Percentiles rank a stretch among this genome's conserved stretches.
Conservation (phyloP, 2,888 invertebrate genomes). For the Portevinia maculata region DNA sequence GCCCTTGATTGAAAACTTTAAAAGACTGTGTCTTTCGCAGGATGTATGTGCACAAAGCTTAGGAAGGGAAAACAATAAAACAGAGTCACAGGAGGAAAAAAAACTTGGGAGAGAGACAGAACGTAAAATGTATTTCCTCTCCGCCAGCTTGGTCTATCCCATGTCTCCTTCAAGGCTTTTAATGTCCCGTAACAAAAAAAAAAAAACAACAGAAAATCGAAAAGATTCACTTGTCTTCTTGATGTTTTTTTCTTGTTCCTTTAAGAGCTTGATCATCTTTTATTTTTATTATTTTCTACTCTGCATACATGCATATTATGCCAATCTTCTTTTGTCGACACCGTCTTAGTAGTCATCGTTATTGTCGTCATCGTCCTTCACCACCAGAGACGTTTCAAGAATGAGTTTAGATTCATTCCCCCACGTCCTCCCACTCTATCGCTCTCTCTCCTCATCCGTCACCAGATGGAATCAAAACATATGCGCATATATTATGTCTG, state of each 20-base stretch:
- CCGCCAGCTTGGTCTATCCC: slow-evolving; percentile 4
- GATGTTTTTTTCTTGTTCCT: slow-evolving; percentile 16
- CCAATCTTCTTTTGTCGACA: slow-evolving; percentile 37
- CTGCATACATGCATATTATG: slow-evolving; percentile 28
- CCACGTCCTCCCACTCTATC: slow-evolving; percentile 1
- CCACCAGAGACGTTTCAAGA: slow-evolving; percentile 52
- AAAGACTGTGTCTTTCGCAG: slow-evolving; percentile 20
- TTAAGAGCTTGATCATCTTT: slow-evolving; percentile 12
- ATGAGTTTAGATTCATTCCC: slow-evolving; percentile 53
- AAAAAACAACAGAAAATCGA: too few relatives aligned
- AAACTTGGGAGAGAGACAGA: slow-evolving; percentile 7
- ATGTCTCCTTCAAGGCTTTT: slow-evolving; percentile 18
- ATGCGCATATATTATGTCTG: slow-evolving; percentile 74
- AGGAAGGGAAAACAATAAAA: not conserved
- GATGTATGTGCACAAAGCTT: slow-evolving; percentile 11
- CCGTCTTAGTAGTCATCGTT: too few relatives aligned
- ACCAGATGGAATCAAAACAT: slow-evolving; percentile 70
- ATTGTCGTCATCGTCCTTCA: slow-evolving; percentile 42
- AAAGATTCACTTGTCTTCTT: slow-evolving; percentile 67
- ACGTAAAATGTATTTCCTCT: slow-evolving; percentile 45
- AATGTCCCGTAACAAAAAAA: slow-evolving; percentile 23
- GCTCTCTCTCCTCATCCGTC: not conserved
- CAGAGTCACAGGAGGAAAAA: slow-evolving; percentile 6
- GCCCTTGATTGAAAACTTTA: slow-evolving; percentile 46
- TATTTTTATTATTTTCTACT: slow-evolving; percentile 3